These are phyloP conservation scores for Corydoras sp. DNA, from an alignment of 2,113 vertebrate genomes.

Conservation along the genomic window DNA sequence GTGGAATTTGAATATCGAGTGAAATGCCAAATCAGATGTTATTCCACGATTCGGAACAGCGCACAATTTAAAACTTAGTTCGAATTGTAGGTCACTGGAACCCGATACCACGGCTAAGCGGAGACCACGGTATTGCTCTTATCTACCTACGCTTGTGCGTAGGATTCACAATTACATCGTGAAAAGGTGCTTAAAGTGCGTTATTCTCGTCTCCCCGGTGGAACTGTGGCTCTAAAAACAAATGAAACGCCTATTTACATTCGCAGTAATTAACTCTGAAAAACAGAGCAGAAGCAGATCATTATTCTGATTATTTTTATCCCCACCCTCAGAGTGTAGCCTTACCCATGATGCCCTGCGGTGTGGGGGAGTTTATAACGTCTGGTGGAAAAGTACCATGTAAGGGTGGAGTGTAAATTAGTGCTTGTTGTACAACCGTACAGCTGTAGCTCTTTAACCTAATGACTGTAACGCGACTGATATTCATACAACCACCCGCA, in stretches of 20 bases:
- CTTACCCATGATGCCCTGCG: slow-evolving; percentile 18
- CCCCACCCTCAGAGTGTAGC: background rate
- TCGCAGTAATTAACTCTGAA: slow-evolving; percentile 11
- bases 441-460: too few relatives aligned
- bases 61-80: too few relatives aligned
- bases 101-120: too few relatives aligned
- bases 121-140: too few relatives aligned
- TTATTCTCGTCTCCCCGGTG: slow-evolving; percentile 37
- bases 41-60: too few relatives aligned
- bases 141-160: too few relatives aligned
- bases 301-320: slow-evolving; percentile 19
- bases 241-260: slow-evolving; percentile 2
- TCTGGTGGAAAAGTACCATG: slow-evolving; percentile 26
- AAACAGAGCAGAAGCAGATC: slow-evolving; percentile 14
- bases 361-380: background rate
- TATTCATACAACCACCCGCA: background rate
- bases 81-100: too few relatives aligned
- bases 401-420: background rate
- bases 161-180: background rate
- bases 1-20: too few relatives aligned
- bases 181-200: slow-evolving; percentile 4
- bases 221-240: slow-evolving; percentile 14
- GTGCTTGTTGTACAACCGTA: too few relatives aligned
- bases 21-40: too few relatives aligned
- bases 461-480: background rate